Base-by-base conservation (phyloP, 2,113 vertebrate species). In the Macquaria australasica region DNA sequence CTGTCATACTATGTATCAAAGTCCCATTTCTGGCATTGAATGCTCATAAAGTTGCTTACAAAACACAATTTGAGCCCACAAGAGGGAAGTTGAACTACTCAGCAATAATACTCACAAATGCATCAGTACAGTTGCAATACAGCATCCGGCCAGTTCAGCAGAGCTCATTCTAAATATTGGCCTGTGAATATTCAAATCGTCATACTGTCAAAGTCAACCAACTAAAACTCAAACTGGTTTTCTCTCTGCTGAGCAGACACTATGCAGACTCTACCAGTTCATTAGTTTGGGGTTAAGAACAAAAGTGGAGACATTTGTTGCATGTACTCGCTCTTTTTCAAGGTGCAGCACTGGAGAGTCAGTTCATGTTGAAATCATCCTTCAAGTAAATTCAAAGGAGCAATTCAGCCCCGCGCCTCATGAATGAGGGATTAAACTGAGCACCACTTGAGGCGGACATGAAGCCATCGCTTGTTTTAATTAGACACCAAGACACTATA, bases 41-140 rank as follows among this genome's bases (percentile, higher is more conserved):
- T 6, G 41, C 72, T 64, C 23, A 62, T 39, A 69, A 25, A 41
- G 63, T 53, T 78, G 62, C 63, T 62, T 12, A 37, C 28, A 71
- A 55, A 58, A 41, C 45, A n/a, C 8, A 50, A 73, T 16, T 77
- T 20, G 10, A 60, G 56, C 1, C 51, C 41, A 25, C 14, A 41
- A 77, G 31, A 67, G 73, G 70, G 60, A 71, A 72, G 81, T 25
- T 45, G 62, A 88, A 62, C 41, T 64, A 68, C 51, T 79, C 25
- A 8, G 75, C 50, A 80, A 41, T 23, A 31, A 69, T 1, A 41
- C 48, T 31, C 12, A 21, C n/a, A 2, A 31, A 79, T 1, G 20
- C 70, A 31, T 70, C 62, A 51, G 51, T 8, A 53, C 51, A 21
- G 62, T 58, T 79, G 59, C 66, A 9, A 58, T 28, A 69, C 60